phyloP scores from a whole-genome alignment of 2,888 invertebrate species.

The Ichneumoninae sp. region DNA sequence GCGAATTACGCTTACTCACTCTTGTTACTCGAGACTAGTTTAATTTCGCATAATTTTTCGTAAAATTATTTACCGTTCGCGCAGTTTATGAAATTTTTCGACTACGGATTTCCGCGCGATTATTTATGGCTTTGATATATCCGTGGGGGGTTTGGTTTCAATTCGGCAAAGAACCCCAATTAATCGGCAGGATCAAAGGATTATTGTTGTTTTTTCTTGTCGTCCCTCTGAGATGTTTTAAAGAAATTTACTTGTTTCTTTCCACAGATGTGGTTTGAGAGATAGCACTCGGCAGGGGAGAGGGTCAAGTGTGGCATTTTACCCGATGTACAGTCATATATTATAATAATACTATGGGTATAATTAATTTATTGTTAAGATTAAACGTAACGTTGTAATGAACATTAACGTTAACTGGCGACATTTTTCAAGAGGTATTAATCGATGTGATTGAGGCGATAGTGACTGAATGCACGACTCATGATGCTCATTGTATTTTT shows the following conservation, averaged over 20 bases:
- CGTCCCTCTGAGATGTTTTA: background rate
- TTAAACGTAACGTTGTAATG: constrained; percentile 31
- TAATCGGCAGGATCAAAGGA: constrained; percentile 21
- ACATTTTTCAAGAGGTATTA: constrained; percentile 33
- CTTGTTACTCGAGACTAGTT: constrained; percentile 29
- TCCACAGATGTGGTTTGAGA: constrained; percentile 37
- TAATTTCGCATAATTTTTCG: constrained; percentile 5
- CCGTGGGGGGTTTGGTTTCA: background rate
- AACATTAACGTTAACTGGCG: background rate
- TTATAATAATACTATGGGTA: constrained; percentile 36
- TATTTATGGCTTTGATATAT: background rate
- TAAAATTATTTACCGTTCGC: background rate
- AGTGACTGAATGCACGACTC: constrained; percentile 4
- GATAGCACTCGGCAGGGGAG: constrained; percentile 9
- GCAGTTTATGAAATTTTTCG: background rate
- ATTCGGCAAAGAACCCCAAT: background rate
- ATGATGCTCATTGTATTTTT: constrained; percentile 18
- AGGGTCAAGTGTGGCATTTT: constrained; percentile 32
- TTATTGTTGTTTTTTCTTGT: constrained; percentile 15
- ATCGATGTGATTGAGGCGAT: constrained; percentile 13
- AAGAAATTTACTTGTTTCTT: background rate
- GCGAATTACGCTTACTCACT: constrained; percentile 14
- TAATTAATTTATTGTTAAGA: constrained; percentile 44
- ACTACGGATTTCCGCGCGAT: background rate
- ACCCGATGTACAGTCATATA: constrained; percentile 57